Base-by-base conservation (phyloP, 2,888 invertebrate species). In the Apocheima hispidaria region DNA sequence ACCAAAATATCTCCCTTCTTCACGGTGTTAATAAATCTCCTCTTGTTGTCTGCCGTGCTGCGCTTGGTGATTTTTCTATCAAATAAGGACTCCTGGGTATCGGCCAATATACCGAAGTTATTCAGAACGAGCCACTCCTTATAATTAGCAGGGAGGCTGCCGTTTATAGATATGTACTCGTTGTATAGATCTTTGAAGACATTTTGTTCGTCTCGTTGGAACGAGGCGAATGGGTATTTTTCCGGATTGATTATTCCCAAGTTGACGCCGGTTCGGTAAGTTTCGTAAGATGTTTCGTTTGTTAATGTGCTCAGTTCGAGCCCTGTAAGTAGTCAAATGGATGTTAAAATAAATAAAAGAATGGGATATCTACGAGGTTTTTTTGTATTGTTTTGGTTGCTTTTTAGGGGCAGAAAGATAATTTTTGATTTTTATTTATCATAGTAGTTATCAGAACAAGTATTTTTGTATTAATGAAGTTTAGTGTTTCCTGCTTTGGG, bases 41-140 rank as follows among this genome's bases (percentile, higher is more conserved):
- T 73, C 57, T 86, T 87, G 50, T 84, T 85, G 59, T 81, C 75
- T 2, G 74, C 79, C 1, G 78, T 83, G 59, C 78, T 82, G 2
- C 82, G 75, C 56, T 82, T 82, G n/a, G 48, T 75, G 33, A 83
- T 83, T 81, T 86, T 87, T 63, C 66, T 80, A 43, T 77, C 65
- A 38, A 82, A 82, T 65, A 87, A 68, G 49, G 85, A 84, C 70
- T 84, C 82, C 36, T 84, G 81, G 49, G 84, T 86, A 68, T 87
- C 86, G 21, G 72, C 52, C 21, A 85, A 69, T 71, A 87, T 71
- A 10, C 84, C 83, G 60, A 82, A 89, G 75, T 87, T 83, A 70
- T 87, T 87, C 70, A 84, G 74, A 63, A 87, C 72, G 36, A 88
- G 79, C 82, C 87, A 88, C 67, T 88, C 83, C 26, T 76, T 68